Evolutionary conservation across 1,140 invertebrate species (phyloP), one percentile per base, ranked within the genome.

Genomic region (Drosophila gunungcola): DNA sequence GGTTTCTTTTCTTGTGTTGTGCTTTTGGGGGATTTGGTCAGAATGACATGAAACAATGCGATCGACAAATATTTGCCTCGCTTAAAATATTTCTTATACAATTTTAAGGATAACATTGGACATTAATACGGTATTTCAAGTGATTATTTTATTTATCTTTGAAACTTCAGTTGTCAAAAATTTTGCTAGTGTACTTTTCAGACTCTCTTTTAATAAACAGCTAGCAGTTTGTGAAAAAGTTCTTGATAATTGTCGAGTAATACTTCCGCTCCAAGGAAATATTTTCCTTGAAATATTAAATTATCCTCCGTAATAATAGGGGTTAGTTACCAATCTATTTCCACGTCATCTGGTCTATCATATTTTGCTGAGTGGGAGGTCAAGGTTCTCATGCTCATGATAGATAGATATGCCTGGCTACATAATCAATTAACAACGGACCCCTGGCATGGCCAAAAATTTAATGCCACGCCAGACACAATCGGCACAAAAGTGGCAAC

Each of bases 351-450:
- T 88, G 78, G 51, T 43, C 29, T 34, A 11, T 11, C 21, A 62
- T n/a, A 39, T 41, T 16, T 48, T 9, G 29, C 34, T 5, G 54
- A 36, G 48, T 67, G 72, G 65, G 81, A 67, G 80, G 76, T 84
- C 73, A 73, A 56, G 81, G 73, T 48, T 80, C 65, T 73, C 64
- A 81, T 63, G 34, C 41, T 56, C 53, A 70, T 81, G 67, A 74
- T 81, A 58, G 70, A 72, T 74, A 69, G 73, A 58, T 42, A 57
- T 74, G 52, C 43, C 36, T 46, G 48, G 63, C 54, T 75, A 64
- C 81, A 74, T 85, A 78, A 70, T 80, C 84, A 86, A 85, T 85
- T 85, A 86, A 86, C 67, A 86, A 85, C 57, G 53, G 56, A 42
- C 38, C 48, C 51, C 41, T 34, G 60, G 42, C 48, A 49, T 67